These are phyloP conservation scores for Griposia aprilina DNA, from an alignment of 2,888 invertebrate species.

Conservation along the genomic window DNA sequence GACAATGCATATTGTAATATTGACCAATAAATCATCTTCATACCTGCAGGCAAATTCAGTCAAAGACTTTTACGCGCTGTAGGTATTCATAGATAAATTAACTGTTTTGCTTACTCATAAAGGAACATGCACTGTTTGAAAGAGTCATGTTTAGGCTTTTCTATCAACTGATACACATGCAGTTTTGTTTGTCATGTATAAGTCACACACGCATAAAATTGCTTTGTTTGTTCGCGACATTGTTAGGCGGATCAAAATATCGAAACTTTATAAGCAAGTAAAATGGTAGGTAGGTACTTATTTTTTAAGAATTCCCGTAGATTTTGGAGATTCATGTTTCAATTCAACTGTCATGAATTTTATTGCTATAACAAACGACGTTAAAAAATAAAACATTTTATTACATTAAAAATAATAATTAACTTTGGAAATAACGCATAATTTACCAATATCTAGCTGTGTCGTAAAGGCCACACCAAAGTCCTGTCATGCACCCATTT, in stretches of 20 bases:
- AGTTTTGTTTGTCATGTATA: constrained; percentile 10
- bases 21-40: constrained; percentile 4
- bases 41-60: constrained; percentile 15
- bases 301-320: background rate
- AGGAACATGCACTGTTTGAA: constrained; percentile 58
- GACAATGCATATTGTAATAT: constrained; percentile 44
- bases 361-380: background rate
- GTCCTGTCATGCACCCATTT: constrained; percentile 41
- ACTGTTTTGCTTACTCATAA: constrained; percentile 47
- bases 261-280: background rate
- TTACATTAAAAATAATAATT: background rate
- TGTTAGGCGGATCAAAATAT: constrained; percentile 42
- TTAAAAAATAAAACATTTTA: background rate
- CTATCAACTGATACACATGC: constrained; percentile 9
- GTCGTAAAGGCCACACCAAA: constrained; percentile 19
- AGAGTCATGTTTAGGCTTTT: constrained; percentile 24
- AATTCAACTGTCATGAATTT: background rate
- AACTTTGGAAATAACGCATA: constrained; percentile 49
- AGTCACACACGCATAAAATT: constrained; percentile 18
- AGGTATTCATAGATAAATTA: background rate
- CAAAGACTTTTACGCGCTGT: constrained; percentile 28
- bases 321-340: constrained; percentile 1
- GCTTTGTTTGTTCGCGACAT: constrained; percentile 9
- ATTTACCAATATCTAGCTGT: constrained; percentile 16
- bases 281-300: background rate